Conservation (phyloP, 2,113 vertebrate species). For the Melanocharis versteri region DNA sequence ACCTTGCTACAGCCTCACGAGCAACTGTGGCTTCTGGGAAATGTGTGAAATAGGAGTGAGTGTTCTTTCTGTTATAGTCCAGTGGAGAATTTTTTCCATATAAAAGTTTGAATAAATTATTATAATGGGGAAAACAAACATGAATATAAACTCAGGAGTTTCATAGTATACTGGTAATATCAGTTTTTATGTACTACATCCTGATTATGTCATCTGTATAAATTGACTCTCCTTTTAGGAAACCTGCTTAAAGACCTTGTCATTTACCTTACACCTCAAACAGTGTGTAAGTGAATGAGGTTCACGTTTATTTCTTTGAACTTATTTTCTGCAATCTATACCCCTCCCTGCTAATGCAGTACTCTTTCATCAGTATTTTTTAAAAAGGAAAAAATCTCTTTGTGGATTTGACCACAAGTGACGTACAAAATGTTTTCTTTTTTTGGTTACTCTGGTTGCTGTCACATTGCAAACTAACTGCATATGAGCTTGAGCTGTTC, state of each 20-base stretch:
- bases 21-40: neutral
- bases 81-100: neutral
- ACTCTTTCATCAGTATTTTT: neutral
- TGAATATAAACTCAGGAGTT: neutral
- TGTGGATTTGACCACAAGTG: neutral
- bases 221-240: neutral
- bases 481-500: neutral
- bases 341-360: neutral
- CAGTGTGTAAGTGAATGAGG: neutral
- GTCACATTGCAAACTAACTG: neutral
- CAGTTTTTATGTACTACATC: neutral
- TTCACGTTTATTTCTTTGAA: neutral
- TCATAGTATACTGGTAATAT: neutral
- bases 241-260: neutral
- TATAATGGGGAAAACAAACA: neutral
- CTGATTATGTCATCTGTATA: neutral
- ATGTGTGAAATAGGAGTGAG: neutral
- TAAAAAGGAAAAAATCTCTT: neutral
- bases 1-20: neutral
- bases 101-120: neutral
- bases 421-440: accelerated
- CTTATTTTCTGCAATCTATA: neutral
- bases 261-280: neutral
- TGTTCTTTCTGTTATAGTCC: neutral
- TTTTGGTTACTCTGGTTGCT: neutral